Evolutionary conservation across 2,113 vertebrate species (phyloP).

Genomic region (Australoheros scitulus): DNA sequence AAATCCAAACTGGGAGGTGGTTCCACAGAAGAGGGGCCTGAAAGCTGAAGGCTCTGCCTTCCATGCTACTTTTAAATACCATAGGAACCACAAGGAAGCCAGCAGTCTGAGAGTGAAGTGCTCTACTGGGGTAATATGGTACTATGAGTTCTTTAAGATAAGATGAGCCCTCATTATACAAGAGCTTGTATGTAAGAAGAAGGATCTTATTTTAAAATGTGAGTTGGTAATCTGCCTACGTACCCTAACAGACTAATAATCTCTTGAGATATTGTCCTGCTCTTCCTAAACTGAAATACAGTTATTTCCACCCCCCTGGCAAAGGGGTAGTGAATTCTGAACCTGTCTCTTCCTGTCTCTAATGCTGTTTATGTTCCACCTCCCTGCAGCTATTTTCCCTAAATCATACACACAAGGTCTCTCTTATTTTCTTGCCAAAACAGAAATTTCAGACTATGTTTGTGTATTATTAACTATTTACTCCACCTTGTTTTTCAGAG

Average conservation of each 20-base stretch:
- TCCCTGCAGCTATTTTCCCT: constrained; percentile 41
- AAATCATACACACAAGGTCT: constrained; percentile 46
- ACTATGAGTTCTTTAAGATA: no score
- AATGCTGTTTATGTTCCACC: constrained; percentile 30
- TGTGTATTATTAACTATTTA: constrained; percentile 43
- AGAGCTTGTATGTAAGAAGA: no score
- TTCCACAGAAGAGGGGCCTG: no score
- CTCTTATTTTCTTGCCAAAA: constrained; percentile 29
- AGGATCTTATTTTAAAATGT: not conserved
- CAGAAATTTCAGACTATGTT: constrained; percentile 21
- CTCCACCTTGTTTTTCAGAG: constrained; percentile 11
- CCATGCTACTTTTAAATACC: no score
- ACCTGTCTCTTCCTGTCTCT: constrained; percentile 33
- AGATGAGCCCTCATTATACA: no score
- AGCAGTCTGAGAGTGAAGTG: no score
- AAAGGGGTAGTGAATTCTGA: constrained; percentile 11
- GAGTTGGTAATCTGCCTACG: constrained; percentile 17
- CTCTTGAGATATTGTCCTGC: constrained; percentile 30
- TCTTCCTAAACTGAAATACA: constrained; percentile 24
- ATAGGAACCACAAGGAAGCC: no score
- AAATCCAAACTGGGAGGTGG: no score
- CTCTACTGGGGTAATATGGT: no score
- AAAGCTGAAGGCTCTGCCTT: no score
- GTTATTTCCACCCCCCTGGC: constrained; percentile 37
- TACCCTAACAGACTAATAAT: constrained; percentile 31